Evolutionary conservation across 2,113 vertebrate genomes (phyloP).

Genomic region (Sapayoa aenigma): DNA sequence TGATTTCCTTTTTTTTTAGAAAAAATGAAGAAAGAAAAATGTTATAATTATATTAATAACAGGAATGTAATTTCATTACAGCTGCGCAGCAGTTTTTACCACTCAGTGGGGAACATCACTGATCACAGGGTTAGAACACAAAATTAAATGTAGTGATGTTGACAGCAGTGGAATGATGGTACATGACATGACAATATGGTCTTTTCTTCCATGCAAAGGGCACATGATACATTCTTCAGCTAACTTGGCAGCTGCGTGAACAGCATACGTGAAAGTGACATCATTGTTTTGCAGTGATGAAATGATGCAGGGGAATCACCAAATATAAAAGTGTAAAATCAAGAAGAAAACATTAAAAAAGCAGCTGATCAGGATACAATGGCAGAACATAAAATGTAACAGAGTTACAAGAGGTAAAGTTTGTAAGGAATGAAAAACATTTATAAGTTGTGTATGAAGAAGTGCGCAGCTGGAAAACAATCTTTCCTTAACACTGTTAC

Average conservation of each 20-base stretch:
- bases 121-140: background rate
- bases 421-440: background rate
- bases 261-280: background rate
- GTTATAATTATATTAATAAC: background rate
- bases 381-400: background rate
- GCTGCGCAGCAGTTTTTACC: background rate
- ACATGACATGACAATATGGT: background rate
- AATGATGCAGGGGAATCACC: background rate
- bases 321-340: background rate
- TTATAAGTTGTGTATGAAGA: background rate
- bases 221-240: background rate
- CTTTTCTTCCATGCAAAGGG: background rate
- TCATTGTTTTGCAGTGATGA: background rate
- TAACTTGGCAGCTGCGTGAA: background rate
- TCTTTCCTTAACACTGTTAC: background rate
- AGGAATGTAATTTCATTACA: background rate
- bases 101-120: rapidly evolving
- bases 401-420: background rate
- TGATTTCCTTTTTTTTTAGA: background rate
- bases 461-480: background rate
- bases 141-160: background rate
- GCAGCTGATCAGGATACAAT: background rate
- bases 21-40: background rate
- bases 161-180: background rate
- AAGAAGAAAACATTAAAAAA: background rate